These are phyloP conservation scores for Lasioglossum marginatum DNA, from an alignment of 2,888 invertebrate species.

Conservation along the genomic window DNA sequence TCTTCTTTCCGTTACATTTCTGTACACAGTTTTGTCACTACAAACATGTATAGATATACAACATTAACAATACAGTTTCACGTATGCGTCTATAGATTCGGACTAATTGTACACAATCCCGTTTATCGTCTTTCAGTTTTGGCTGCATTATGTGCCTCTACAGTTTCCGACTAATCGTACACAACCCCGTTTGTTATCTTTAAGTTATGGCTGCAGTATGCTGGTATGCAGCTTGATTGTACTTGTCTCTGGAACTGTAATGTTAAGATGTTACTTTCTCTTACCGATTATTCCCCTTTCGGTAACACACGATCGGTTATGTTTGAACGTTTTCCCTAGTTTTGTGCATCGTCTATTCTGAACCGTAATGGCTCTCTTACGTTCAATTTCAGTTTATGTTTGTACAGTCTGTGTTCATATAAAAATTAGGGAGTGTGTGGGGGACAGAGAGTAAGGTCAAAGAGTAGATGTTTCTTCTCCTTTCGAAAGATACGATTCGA, in stretches of 20 bases:
- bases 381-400: conserved; percentile 26
- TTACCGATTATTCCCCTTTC: conserved; percentile 16
- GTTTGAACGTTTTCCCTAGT: conserved; percentile 53
- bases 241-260: conserved; percentile 70
- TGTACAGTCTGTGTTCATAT: conserved; percentile 19
- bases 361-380: conserved; percentile 19
- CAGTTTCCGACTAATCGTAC: conserved; percentile 51
- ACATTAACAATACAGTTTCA: conserved; percentile 73
- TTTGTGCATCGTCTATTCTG: conserved; percentile 53
- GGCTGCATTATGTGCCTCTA: conserved; percentile 71
- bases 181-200: conserved; percentile 35
- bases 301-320: conserved; percentile 28
- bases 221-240: conserved; percentile 72
- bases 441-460: not conserved
- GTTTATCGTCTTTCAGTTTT: conserved; percentile 58
- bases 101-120: conserved; percentile 45
- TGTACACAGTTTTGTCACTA: conserved; percentile 41
- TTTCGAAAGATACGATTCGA: not conserved
- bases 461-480: conserved; percentile 2
- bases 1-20: conserved; percentile 13
- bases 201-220: conserved; percentile 74
- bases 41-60: conserved; percentile 55
- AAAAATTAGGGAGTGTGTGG: not conserved
- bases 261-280: conserved; percentile 58
- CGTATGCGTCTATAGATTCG: conserved; percentile 51